phyloP scores from a whole-genome alignment of 2,888 invertebrate species.

The Sarcophaga carnaria region DNA sequence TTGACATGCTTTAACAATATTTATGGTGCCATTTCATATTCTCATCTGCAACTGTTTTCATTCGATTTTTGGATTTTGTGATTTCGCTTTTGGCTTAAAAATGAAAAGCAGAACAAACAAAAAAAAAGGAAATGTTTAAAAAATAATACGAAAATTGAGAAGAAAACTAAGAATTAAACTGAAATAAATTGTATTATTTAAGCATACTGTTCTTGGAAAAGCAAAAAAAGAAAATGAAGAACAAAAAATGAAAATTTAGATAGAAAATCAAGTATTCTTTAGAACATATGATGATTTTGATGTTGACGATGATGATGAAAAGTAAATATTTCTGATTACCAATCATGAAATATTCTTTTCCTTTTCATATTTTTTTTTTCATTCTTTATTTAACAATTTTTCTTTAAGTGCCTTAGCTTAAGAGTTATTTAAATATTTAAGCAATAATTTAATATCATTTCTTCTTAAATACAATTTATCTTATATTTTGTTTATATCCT shows the following conservation, averaged over 20 bases:
- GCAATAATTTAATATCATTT: slow-evolving; percentile 28
- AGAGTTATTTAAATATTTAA: background rate
- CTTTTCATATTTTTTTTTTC: background rate
- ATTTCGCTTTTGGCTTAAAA: background rate
- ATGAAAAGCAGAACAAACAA: slow-evolving; percentile 2
- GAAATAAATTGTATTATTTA: slow-evolving; percentile 47
- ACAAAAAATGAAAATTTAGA: no score
- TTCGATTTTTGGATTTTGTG: background rate
- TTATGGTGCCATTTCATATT: slow-evolving; percentile 65
- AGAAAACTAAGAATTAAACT: background rate
- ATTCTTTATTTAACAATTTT: no score
- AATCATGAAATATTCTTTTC: no score
- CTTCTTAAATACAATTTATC: background rate
- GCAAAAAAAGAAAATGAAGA: background rate
- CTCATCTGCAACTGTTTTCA: slow-evolving; percentile 45
- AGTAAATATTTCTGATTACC: no score
- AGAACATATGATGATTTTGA: no score
- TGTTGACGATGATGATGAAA: no score
- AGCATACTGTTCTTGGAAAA: background rate
- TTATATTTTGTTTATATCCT: slow-evolving; percentile 22
- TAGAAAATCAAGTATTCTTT: no score
- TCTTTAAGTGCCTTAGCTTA: no score
- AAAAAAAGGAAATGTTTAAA: background rate
- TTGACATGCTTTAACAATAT: slow-evolving; percentile 48
- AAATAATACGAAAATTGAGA: background rate